A percentile compares a stretch with the other conserved stretches of the same genome.
Conservation (phyloP, 2,113 vertebrate species). For the Lutjanus erythropterus region DNA sequence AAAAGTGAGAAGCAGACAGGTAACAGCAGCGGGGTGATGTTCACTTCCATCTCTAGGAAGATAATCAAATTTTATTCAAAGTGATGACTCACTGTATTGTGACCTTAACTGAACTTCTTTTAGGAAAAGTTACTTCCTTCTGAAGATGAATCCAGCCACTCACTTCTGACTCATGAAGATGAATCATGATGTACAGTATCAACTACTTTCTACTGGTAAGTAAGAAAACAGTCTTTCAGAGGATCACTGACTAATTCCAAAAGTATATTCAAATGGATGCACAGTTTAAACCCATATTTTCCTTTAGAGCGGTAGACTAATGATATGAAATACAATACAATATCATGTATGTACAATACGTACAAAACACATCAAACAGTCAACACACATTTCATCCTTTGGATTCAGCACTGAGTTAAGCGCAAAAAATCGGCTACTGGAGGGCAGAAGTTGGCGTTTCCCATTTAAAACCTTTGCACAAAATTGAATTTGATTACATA, state of each 20-base stretch:
- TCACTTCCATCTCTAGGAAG: not conserved
- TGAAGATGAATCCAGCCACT: slow-evolving; percentile 8
- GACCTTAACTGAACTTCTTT: not conserved
- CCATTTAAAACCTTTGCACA: no score
- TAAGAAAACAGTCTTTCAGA: not conserved
- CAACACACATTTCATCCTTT: no score
- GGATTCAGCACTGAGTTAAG: no score
- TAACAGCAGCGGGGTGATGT: not conserved
- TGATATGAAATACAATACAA: no score
- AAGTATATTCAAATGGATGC: not conserved
- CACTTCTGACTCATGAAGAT: slow-evolving; percentile 31
- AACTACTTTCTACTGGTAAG: not conserved
- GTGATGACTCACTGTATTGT: slow-evolving; percentile 17
- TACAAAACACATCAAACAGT: no score
- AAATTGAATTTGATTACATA: no score
- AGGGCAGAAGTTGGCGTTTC: no score
- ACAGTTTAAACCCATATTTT: not conserved
- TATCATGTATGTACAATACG: no score
- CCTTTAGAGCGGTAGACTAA: no score
- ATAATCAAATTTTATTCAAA: slow-evolving; percentile 37
- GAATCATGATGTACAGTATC: slow-evolving; percentile 26
- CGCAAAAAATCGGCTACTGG: no score
- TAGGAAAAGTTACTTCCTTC: not conserved
- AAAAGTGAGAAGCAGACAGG: not conserved
- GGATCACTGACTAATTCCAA: not conserved